These are phyloP conservation scores for Lasioglossum lativentre DNA, from an alignment of 2,888 invertebrate genomes.

Conservation along the genomic window DNA sequence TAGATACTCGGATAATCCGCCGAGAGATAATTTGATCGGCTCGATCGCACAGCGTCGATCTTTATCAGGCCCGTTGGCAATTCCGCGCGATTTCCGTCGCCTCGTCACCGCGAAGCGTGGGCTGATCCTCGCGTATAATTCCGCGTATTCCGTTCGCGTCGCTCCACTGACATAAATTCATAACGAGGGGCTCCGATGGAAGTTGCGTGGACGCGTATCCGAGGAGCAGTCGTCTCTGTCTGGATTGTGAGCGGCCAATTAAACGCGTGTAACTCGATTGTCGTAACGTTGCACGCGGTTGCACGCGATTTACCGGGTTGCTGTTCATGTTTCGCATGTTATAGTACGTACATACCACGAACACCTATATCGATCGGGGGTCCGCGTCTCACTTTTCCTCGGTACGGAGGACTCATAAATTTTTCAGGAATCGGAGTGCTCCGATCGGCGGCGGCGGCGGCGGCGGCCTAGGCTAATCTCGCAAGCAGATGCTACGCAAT, in stretches of 20 bases:
- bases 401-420: conserved; percentile 62
- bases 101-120: background rate
- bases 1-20: background rate
- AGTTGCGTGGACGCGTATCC: background rate
- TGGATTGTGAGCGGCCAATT: conserved; percentile 23
- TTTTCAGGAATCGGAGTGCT: conserved; percentile 70
- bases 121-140: conserved; percentile 15
- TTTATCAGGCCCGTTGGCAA: background rate
- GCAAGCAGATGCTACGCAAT: conserved; percentile 76
- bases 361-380: conserved; percentile 1
- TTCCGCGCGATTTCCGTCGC: conserved; percentile 11
- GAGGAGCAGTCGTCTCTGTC: background rate
- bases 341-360: background rate
- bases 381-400: conserved; percentile 48
- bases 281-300: conserved; percentile 13
- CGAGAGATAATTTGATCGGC: background rate
- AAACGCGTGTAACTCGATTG: conserved; percentile 27
- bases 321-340: background rate
- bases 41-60: background rate
- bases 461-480: conserved; percentile 71
- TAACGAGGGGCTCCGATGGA: background rate
- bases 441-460: conserved; percentile 66
- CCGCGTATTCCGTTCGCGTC: conserved; percentile 2
- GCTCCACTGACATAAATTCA: conserved; percentile 21
- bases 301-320: conserved; percentile 26